Conservation (phyloP, 2,797 vertebrate genomes). For the Coregonus suidteri region DNA sequence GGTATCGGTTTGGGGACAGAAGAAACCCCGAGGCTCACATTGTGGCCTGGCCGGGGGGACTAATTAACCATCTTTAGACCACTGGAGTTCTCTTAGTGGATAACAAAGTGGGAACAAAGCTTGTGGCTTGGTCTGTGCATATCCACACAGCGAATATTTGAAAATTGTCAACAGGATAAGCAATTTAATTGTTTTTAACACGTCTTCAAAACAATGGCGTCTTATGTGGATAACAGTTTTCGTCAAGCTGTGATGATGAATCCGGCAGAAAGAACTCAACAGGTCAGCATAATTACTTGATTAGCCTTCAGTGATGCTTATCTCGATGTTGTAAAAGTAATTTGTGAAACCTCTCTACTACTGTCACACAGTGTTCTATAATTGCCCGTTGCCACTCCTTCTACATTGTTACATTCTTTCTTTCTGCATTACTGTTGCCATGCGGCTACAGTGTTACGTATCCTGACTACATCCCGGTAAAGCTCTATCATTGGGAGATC, state of each 20-base stretch:
- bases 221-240: slow-evolving; percentile 99
- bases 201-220: slow-evolving; percentile 85
- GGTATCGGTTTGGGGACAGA: slow-evolving; percentile 49
- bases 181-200: slow-evolving; percentile 16
- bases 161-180: slow-evolving; percentile 25
- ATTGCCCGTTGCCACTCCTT: not conserved
- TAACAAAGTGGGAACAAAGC: slow-evolving; percentile 16
- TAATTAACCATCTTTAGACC: slow-evolving; percentile 37
- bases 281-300: slow-evolving; percentile 76
- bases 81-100: slow-evolving; percentile 24
- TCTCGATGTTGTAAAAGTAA: not conserved
- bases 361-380: not conserved
- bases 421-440: slow-evolving; percentile 46
- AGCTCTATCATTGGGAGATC: slow-evolving; percentile 55
- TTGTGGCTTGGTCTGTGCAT: slow-evolving; percentile 9
- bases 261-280: slow-evolving; percentile 91
- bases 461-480: slow-evolving; percentile 51
- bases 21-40: slow-evolving; percentile 67
- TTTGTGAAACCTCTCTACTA: not conserved
- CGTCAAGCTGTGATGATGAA: slow-evolving; percentile 98
- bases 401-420: not conserved
- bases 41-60: slow-evolving; percentile 74
- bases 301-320: not conserved
- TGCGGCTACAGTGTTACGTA: no score
- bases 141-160: slow-evolving; percentile 29